Percentiles rank a stretch among this genome's conserved stretches.
These are phyloP conservation scores for Myrmophylax atrothorax DNA, from an alignment of 2,113 vertebrate genomes.

Conservation along the genomic window DNA sequence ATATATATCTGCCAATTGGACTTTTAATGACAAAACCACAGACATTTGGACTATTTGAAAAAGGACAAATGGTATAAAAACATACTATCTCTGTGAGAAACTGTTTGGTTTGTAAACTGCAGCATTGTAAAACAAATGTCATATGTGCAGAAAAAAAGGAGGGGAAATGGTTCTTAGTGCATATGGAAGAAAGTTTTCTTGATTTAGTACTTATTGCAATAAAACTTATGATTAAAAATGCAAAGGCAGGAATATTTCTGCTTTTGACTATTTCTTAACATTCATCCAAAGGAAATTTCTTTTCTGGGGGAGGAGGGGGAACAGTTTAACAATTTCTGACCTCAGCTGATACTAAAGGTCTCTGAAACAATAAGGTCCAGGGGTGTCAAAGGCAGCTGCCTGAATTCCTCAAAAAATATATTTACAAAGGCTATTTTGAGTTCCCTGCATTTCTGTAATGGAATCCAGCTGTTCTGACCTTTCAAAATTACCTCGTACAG, in stretches of 20 bases:
- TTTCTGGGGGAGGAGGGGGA: slow-evolving; percentile 27
- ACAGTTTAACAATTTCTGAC: slow-evolving; percentile 74
- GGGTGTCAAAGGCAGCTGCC: slow-evolving; percentile 71
- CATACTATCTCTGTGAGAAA: slow-evolving; percentile 63
- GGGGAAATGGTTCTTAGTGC: slow-evolving; percentile 50
- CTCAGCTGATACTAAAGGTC: slow-evolving; percentile 70
- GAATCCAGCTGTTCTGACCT: slow-evolving; percentile 77
- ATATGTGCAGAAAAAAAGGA: slow-evolving; percentile 28
- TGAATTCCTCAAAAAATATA: slow-evolving; percentile 75
- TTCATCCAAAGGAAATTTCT: slow-evolving; percentile 70
- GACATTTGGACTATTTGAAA: slow-evolving; percentile 67
- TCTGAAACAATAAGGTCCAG: slow-evolving; percentile 71
- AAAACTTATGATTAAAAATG: slow-evolving; percentile 67
- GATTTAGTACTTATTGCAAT: slow-evolving; percentile 68
- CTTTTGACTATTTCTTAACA: slow-evolving; percentile 66
- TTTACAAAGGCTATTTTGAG: slow-evolving; percentile 73
- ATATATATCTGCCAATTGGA: slow-evolving; percentile 70
- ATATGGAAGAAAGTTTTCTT: slow-evolving; percentile 47
- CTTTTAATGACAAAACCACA: slow-evolving; percentile 79
- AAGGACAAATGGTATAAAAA: slow-evolving; percentile 74
- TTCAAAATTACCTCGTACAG: slow-evolving; percentile 70
- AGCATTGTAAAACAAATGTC: slow-evolving; percentile 65
- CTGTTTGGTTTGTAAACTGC: slow-evolving; percentile 69
- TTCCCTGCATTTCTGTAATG: slow-evolving; percentile 68
- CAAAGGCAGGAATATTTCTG: slow-evolving; percentile 60